Evolutionary conservation across 1,140 invertebrate species (phyloP).

Genomic region (Drosophila novamexicana): DNA sequence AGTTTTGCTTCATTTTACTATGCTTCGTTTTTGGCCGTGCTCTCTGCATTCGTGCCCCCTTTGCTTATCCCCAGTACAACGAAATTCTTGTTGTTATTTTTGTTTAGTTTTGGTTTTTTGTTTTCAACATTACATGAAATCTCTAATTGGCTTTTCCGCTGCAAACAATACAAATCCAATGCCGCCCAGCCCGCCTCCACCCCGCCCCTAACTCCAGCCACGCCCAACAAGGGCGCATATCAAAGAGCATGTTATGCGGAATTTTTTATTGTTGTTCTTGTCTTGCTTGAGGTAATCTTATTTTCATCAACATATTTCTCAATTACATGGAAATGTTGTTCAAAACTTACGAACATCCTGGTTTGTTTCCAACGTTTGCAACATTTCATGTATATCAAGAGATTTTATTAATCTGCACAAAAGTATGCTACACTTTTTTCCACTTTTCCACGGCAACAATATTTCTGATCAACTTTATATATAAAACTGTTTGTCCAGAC

Average conservation of each 20-base stretch:
- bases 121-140: slow-evolving; percentile 49
- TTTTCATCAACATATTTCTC: neutral
- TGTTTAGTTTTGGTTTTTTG: slow-evolving; percentile 35
- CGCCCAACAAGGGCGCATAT: no score
- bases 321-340: neutral
- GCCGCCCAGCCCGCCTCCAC: neutral
- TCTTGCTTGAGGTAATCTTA: neutral
- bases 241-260: neutral
- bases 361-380: neutral
- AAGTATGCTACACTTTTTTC: slow-evolving; percentile 3
- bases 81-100: slow-evolving; percentile 47
- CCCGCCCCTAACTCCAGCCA: neutral
- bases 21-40: slow-evolving; percentile 4
- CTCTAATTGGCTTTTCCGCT: slow-evolving; percentile 62
- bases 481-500: no score
- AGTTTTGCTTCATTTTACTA: slow-evolving; percentile 71
- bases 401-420: neutral
- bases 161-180: neutral
- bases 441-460: neutral
- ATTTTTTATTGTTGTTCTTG: neutral
- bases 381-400: neutral
- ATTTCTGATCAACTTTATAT: no score
- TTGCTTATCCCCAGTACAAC: slow-evolving; percentile 23
- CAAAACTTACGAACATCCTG: neutral
- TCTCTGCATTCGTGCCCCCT: slow-evolving; percentile 1